A percentile compares a stretch with the other conserved stretches of the same genome.
Evolutionary conservation across 2,113 vertebrate species (phyloP).

Genomic region (Neodon shergylaensis): DNA sequence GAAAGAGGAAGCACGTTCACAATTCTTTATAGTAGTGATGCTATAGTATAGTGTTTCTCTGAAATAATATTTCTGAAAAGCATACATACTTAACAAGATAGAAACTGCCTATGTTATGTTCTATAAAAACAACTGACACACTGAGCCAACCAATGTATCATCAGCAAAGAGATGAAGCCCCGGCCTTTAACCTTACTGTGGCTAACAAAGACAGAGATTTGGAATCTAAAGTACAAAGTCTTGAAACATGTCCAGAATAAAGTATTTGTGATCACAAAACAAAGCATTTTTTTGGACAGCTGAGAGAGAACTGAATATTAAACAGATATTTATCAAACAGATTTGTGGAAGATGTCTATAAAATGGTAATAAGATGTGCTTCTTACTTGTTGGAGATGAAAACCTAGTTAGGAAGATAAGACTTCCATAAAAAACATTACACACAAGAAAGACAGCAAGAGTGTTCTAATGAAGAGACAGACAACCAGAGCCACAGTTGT

Average conservation of each 20-base stretch:
- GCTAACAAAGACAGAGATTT: slow-evolving; percentile 69
- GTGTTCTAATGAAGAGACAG: neutral
- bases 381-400: slow-evolving; percentile 53
- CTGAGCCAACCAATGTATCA: neutral
- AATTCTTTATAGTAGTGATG: neutral
- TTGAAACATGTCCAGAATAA: slow-evolving; percentile 69
- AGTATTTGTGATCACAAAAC: slow-evolving; percentile 62
- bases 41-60: neutral
- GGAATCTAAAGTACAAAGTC: slow-evolving; percentile 51
- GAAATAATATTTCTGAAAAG: slow-evolving; percentile 57
- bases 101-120: slow-evolving; percentile 1
- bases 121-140: slow-evolving; percentile 47
- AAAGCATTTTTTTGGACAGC: slow-evolving; percentile 61
- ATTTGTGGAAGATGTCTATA: slow-evolving; percentile 59
- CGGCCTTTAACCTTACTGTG: slow-evolving; percentile 63
- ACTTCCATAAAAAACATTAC: slow-evolving; percentile 45
- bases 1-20: slow-evolving; percentile 1
- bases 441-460: slow-evolving; percentile 31
- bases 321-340: slow-evolving; percentile 73
- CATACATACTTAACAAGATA: neutral
- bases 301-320: slow-evolving; percentile 73
- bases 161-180: slow-evolving; percentile 45
- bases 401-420: slow-evolving; percentile 41
- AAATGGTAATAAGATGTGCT: slow-evolving; percentile 69
- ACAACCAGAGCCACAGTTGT: neutral